A percentile compares a stretch with the other conserved stretches of the same genome.
phyloP scores from a whole-genome alignment of 1,140 invertebrate species.

The Saccostrea glomerata region DNA sequence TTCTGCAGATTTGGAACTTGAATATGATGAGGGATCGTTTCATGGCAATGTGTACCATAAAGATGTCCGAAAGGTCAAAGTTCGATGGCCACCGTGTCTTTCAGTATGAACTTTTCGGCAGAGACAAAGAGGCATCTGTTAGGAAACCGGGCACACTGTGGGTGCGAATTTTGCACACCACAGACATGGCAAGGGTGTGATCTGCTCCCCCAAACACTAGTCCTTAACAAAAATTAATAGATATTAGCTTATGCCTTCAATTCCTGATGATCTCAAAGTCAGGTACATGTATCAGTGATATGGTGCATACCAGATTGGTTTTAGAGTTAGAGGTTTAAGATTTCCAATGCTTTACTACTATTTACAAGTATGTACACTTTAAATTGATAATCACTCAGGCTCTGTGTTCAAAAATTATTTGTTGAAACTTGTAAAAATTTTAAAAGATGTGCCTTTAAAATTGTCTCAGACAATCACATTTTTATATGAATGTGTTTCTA shows the following conservation, averaged over 20 bases:
- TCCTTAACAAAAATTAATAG: too few relatives aligned
- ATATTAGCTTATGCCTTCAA: too few relatives aligned
- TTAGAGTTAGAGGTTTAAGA: too few relatives aligned
- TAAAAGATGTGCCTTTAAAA: background rate
- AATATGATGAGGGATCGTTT: conserved; percentile 69
- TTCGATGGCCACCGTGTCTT: conserved; percentile 69
- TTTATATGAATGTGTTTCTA: background rate
- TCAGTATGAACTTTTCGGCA: conserved; percentile 64
- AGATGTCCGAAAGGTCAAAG: conserved; percentile 66
- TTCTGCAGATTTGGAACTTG: conserved; percentile 70
- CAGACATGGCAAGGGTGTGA: conserved; percentile 64
- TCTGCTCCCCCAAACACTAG: background rate
- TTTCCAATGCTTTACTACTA: too few relatives aligned
- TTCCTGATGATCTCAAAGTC: too few relatives aligned
- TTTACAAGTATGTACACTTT: too few relatives aligned
- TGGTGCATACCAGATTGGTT: too few relatives aligned
- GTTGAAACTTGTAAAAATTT: too few relatives aligned
- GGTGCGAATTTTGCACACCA: conserved; percentile 69
- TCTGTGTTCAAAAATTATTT: too few relatives aligned
- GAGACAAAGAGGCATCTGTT: conserved; percentile 62
- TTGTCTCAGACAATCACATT: background rate
- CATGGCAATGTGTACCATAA: conserved; percentile 66
- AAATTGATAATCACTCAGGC: too few relatives aligned
- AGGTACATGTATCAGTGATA: too few relatives aligned
- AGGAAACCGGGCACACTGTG: conserved; percentile 66